Evolutionary conservation across 1,140 invertebrate species (phyloP), one percentile per base, ranked within the genome.

Genomic region (Drosophila watanabei): DNA sequence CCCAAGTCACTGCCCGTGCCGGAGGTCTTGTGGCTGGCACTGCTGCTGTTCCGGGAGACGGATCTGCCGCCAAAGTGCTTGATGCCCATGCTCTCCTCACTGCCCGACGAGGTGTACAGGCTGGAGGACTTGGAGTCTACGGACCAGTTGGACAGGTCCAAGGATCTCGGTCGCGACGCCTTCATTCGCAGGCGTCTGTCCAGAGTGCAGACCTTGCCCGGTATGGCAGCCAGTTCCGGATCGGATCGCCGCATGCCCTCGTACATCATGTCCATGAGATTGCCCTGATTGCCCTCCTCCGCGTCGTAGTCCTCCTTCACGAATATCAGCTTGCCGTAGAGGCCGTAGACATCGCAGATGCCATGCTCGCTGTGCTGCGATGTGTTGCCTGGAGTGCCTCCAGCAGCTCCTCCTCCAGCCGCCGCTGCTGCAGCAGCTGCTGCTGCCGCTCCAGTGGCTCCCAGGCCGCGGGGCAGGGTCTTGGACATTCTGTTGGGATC

Each of bases 301-400:
- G 96, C 96, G 51, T 97, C 97, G 82, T 97, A 97, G 92, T 98
- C 97, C 68, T 93, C 93, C 88, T 97, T 97, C 3, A 98, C 96
- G 92, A 97, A 97, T 95, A 98, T 97, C 28, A 98, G 94, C 84
- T 98, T 97, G 0, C 97, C 97, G 85, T 98, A 98, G 0, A 98
- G 94, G 0, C 97, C 97, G 91, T 98, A 98, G 0, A 98, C 97
- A 92, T 98, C 97, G 85, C 96, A 97, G 58, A 95, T 95, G 52
- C 93, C 87, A 70, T 95, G 95, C 3, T 95, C 95, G 24, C 95
- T 94, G 69, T 95, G 94, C 43, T 88, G 83, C 10, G 75, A 70
- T 79, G 95, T 95, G 0, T 94, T 94, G 14, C 93, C n/a, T 94
- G 94, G 32, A 4, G 14, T 10, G 8, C 46, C 48, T 49, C 28